Evolutionary conservation across 2,797 vertebrate species (phyloP), one percentile per base, ranked within the genome.

Genomic region (Sebastes alutus): DNA sequence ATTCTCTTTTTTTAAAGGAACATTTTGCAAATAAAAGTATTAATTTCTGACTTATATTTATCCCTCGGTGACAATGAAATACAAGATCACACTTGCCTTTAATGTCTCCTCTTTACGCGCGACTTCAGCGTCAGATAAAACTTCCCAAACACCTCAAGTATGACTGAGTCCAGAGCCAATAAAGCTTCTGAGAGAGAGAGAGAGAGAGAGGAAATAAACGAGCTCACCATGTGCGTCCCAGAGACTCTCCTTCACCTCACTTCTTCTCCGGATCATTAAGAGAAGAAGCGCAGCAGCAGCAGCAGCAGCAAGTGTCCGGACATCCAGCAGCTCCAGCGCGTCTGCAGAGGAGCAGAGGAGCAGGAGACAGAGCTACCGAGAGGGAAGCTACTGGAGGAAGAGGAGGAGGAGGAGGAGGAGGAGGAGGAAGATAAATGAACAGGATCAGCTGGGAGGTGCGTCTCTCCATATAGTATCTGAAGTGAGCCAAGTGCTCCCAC

Each of bases 171-270:
- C 3, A 22, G n/a, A 30, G 32, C 4, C 7, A 9, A 46, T 2
- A 14, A 4, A 13, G 5, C 12, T 12, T 25, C 4, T 2, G n/a
- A 67, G 10, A 23, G 25, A 52, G 6, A 32, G 35, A 38, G 32
- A n/a, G n/a, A n/a, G n/a, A n/a, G n/a, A n/a, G 35, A 25, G 49
- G 11, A 46, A 22, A 30, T 23, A 32, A 49, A 54, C 12, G 29
- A 5, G 58, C 95, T 93, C 92, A 96, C 96, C 96, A 96, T 96
- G 94, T 94, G 94, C 91, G 88, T 93, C 91, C 84, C 88, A 78
- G 77, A 59, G 90, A 81, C 58, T 86, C 83, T 85, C 80, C 81
- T 88, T 88, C 86, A 84, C 88, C 82, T 82, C 46, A 60, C 72
- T 29, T 38, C 72, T 29, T 38, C 80, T 54, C 77, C 70, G 52